A percentile compares a stretch with the other conserved stretches of the same genome.
Conservation (phyloP, 2,113 vertebrate genomes). For the Gadus macrocephalus region DNA sequence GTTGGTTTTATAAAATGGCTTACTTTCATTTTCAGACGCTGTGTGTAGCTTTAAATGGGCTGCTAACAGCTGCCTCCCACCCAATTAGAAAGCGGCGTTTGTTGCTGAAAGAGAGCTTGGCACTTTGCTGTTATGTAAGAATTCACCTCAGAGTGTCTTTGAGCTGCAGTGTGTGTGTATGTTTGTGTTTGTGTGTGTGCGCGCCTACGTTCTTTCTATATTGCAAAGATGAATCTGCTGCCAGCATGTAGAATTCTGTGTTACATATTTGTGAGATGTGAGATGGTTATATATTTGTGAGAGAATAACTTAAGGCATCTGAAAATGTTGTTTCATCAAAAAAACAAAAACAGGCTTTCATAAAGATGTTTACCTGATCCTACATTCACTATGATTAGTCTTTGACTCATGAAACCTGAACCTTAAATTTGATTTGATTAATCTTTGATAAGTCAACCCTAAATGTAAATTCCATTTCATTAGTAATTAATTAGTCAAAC, state of each 20-base stretch:
- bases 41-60: background rate
- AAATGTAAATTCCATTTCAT: too few relatives aligned
- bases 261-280: too few relatives aligned
- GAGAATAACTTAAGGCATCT: too few relatives aligned
- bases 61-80: background rate
- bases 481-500: too few relatives aligned
- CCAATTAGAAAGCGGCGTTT: slow-evolving; percentile 1
- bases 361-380: too few relatives aligned
- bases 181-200: background rate
- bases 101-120: background rate
- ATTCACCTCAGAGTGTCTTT: background rate
- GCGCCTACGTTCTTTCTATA: background rate
- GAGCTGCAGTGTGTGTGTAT: background rate
- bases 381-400: too few relatives aligned
- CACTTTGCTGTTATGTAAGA: slow-evolving; percentile 1
- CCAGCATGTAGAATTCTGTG: background rate
- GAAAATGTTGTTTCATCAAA: too few relatives aligned
- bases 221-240: background rate
- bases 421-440: too few relatives aligned
- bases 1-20: background rate
- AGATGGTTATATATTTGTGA: too few relatives aligned
- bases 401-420: too few relatives aligned
- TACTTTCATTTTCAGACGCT: background rate
- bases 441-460: too few relatives aligned
- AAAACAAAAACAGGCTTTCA: too few relatives aligned